Evolutionary conservation across 92 coral and sea anemone species (phyloP).

Genomic region (Epizoanthus ramosus): DNA sequence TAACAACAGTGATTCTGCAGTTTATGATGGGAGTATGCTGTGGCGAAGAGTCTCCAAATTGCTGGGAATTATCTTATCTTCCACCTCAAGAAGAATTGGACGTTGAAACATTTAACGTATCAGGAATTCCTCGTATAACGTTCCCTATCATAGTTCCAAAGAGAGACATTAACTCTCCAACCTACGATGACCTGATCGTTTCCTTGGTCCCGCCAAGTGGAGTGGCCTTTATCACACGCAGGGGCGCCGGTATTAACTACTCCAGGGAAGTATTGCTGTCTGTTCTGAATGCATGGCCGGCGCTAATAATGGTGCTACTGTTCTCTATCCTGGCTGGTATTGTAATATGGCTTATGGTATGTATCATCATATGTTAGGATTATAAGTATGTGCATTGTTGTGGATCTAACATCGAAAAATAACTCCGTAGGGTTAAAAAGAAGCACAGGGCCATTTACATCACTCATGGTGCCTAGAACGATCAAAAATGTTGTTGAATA

Average conservation of each 20-base stretch:
- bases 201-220: conserved; percentile 43
- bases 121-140: background rate
- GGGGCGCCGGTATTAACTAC: conserved; percentile 23
- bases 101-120: background rate
- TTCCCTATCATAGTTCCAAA: conserved; percentile 10
- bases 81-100: background rate
- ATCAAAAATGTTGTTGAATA: too few relatives aligned
- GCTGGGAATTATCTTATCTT: conserved; percentile 10
- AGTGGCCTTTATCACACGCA: conserved; percentile 41
- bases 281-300: conserved; percentile 45
- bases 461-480: too few relatives aligned
- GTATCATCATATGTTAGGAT: background rate
- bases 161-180: background rate
- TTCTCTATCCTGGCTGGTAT: conserved; percentile 46
- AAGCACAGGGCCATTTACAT: too few relatives aligned
- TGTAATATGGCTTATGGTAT: conserved; percentile 43
- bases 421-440: too few relatives aligned
- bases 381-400: too few relatives aligned
- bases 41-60: background rate
- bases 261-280: conserved; percentile 30
- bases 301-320: conserved; percentile 30
- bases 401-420: too few relatives aligned
- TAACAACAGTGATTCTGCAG: conserved; percentile 1
- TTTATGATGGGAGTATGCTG: conserved; percentile 10
- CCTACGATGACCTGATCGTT: conserved; percentile 12